Conservation (phyloP, 2,888 invertebrate genomes). For the Cerastis rubricosa region DNA sequence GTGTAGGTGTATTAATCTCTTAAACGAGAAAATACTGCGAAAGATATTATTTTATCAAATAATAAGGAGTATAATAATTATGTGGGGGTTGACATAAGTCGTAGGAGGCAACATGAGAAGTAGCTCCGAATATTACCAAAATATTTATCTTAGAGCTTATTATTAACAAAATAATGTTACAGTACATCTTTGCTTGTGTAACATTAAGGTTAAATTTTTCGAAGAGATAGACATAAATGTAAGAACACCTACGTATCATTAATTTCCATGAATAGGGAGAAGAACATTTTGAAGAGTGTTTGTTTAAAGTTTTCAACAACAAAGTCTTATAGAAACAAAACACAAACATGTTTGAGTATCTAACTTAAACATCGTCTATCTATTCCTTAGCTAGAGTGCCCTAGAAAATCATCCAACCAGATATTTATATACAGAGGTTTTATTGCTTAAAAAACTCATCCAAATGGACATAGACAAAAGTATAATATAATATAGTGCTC, state of each 20-base stretch:
- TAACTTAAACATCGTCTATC: not conserved
- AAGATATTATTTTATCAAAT: not conserved
- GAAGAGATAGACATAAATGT: not conserved
- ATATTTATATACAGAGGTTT: not conserved
- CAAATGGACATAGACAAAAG: not conserved
- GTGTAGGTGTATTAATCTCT: slow-evolving; percentile 9
- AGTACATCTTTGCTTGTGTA: not conserved
- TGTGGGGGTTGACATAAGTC: slow-evolving; percentile 2
- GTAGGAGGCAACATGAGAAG: slow-evolving; percentile 11
- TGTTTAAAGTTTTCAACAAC: not conserved
- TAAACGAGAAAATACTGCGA: not conserved
- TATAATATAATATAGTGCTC: not conserved
- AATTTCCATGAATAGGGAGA: not conserved
- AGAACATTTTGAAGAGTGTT: not conserved
- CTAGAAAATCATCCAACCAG: not conserved
- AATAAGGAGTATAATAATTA: not conserved
- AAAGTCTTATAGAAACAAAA: not conserved
- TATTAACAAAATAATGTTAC: not conserved
- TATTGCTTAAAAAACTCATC: too few relatives aligned
- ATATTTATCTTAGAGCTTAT: slow-evolving; percentile 18
- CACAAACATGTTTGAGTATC: not conserved
- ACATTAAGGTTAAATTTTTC: not conserved
- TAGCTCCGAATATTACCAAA: slow-evolving; percentile 10
- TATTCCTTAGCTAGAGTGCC: not conserved
- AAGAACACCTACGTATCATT: not conserved